phyloP scores from a whole-genome alignment of 2,888 invertebrate genomes.

The Tenthredo notha region DNA sequence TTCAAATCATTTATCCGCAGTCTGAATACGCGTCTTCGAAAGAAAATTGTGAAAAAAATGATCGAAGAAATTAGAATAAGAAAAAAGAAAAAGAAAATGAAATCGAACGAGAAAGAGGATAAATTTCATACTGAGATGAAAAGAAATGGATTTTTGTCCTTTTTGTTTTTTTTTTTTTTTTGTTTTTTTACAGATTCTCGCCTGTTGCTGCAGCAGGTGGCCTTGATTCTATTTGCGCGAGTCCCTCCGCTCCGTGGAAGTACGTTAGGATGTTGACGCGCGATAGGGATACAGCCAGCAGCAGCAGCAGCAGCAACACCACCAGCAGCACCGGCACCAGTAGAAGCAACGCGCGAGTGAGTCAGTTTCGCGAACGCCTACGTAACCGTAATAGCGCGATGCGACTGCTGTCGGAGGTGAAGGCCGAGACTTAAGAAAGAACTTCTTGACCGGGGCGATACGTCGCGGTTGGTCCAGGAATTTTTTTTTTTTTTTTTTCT shows the following conservation, averaged over 20 bases:
- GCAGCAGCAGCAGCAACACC: no score
- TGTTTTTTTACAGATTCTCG: not conserved
- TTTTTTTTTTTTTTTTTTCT: not conserved
- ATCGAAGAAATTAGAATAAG: no score
- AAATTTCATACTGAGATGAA: not conserved
- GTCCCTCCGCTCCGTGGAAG: conserved; percentile 21
- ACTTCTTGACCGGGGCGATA: conserved; percentile 10
- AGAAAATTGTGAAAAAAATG: no score
- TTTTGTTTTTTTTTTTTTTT: not conserved
- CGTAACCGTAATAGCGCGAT: conserved; percentile 47
- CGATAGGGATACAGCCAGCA: conserved; percentile 25
- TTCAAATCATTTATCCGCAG: no score
- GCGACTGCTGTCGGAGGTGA: conserved; percentile 37
- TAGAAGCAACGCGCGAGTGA: not conserved
- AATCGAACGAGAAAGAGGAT: not conserved
- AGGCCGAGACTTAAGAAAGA: conserved; percentile 33
- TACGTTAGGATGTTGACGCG: conserved; percentile 44
- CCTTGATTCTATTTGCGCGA: conserved; percentile 49
- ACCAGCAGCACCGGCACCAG: no score
- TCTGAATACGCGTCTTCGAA: no score
- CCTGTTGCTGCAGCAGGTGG: conserved; percentile 5
- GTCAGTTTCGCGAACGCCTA: conserved; percentile 44
- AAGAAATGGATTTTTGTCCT: not conserved
- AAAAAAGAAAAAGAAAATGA: not conserved
- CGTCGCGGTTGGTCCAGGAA: not conserved